A percentile compares a stretch with the other conserved stretches of the same genome.
Evolutionary conservation across 2,113 vertebrate genomes (phyloP).

Genomic region (Seriola rivoliana): DNA sequence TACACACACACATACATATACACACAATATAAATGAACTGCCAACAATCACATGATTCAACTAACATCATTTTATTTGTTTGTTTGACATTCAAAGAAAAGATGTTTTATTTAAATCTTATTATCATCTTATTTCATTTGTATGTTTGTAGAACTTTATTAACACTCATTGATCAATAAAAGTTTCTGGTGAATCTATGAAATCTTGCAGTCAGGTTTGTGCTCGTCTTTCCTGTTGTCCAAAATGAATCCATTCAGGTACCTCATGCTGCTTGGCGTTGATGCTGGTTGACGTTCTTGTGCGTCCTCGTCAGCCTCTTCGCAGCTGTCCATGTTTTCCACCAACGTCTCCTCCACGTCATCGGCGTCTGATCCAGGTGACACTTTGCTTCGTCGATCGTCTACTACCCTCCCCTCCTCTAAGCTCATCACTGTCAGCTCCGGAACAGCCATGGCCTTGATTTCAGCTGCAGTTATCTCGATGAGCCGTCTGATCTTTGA

Average conservation of each 20-base stretch:
- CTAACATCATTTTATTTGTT: too few species aligned
- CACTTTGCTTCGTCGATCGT: not conserved
- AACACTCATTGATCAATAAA: not conserved
- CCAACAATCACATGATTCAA: too few species aligned
- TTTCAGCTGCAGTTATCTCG: constrained; percentile 26
- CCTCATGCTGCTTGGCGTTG: not conserved
- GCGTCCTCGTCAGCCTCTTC: constrained; percentile 61
- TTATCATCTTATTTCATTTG: too few species aligned
- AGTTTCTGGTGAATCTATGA: not conserved
- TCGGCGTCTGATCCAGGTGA: accelerated
- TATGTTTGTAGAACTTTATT: too few species aligned
- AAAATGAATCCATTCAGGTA: not conserved
- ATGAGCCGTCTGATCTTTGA: constrained; percentile 11
- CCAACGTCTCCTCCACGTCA: not conserved
- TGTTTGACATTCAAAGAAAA: too few species aligned
- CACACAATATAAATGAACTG: too few species aligned
- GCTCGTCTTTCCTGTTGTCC: not conserved
- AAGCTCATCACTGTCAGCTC: not conserved
- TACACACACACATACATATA: too few species aligned
- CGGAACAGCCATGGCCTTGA: constrained; percentile 14
- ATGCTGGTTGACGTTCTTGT: not conserved
- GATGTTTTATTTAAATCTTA: too few species aligned
- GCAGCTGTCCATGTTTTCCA: constrained; percentile 75
- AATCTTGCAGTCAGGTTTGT: not conserved
- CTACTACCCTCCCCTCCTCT: not conserved